These are phyloP conservation scores for Australoheros scitulus DNA, from an alignment of 2,113 vertebrate species.

Conservation along the genomic window DNA sequence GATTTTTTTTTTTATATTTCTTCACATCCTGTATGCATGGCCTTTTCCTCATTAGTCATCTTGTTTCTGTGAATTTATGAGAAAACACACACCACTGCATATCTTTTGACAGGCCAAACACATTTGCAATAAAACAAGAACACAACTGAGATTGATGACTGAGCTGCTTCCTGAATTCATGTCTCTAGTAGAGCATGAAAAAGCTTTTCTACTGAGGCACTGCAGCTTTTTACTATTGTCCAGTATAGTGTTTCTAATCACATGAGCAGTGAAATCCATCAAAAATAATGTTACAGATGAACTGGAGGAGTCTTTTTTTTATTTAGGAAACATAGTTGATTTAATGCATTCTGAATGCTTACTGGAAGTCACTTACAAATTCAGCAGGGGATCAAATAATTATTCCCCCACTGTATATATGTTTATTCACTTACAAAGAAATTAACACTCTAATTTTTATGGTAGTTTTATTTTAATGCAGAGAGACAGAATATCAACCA, in stretches of 20 bases:
- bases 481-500: too few species aligned
- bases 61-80: slow-evolving; percentile 36
- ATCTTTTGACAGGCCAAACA: slow-evolving; percentile 26
- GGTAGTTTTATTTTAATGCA: too few species aligned
- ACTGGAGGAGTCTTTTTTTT: neutral
- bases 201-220: slow-evolving; percentile 8
- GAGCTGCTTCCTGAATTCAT: slow-evolving; percentile 30
- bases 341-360: neutral
- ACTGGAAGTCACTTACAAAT: neutral
- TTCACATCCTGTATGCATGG: neutral
- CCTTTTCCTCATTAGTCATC: slow-evolving; percentile 32
- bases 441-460: too few species aligned
- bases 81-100: slow-evolving; percentile 8
- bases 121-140: slow-evolving; percentile 35
- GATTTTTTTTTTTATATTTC: neutral
- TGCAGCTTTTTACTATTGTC: neutral
- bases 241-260: slow-evolving; percentile 3
- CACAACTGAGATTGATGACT: slow-evolving; percentile 22
- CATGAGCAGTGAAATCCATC: neutral
- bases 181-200: neutral
- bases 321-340: neutral
- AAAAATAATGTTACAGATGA: neutral
- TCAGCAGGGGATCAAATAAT: too few species aligned
- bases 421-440: too few species aligned
- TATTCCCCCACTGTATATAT: too few species aligned